Evolutionary conservation across 2,797 vertebrate genomes (phyloP), one percentile per base, ranked within the genome.

Genomic region (Lutjanus argentimaculatus): DNA sequence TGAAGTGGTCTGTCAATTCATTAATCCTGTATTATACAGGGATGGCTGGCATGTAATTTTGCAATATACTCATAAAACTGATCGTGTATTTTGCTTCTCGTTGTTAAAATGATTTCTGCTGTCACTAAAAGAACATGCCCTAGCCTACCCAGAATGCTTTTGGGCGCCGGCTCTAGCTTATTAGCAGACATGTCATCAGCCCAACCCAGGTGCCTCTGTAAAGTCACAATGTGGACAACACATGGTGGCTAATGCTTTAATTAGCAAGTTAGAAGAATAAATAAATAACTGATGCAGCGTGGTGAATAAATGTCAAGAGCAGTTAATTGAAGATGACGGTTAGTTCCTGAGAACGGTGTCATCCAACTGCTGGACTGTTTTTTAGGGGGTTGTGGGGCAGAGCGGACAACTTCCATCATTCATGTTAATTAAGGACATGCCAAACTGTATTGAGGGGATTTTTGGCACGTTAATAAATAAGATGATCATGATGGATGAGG

Each of bases 351-450:
- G 55, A 76, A 88, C 73, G 75, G 77, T 88, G 83, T 80, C 82
- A 71, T 92, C 86, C 66, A 52, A 85, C 81, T 73, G 74, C 77
- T 53, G 55, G 79, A 78, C 36, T 59, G 70, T 75, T 90, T 88
- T 52, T 49, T 91, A 78, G 64, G 72, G 79, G 67, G 77, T 45
- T 67, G 64, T 2, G 45, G 62, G 49, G 65, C 64, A 70, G 77
- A 83, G 79, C 59, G 48, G 77, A 88, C 90, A 75, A 77, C 85
- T 91, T 85, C 83, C 91, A 94, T 96, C 91, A 91, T 92, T 95
- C 94, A 92, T 94, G 91, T 92, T 95, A 95, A 96, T 96, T 96
- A 96, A 93, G 86, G 84, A 94, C 90, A 90, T 87, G 92, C 85
- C 94, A 94, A 95, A 94, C 91, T 94, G 86, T 86, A 94, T 94